These are phyloP conservation scores for Nannoperca australis DNA, from an alignment of 2,797 vertebrate species.

Conservation along the genomic window DNA sequence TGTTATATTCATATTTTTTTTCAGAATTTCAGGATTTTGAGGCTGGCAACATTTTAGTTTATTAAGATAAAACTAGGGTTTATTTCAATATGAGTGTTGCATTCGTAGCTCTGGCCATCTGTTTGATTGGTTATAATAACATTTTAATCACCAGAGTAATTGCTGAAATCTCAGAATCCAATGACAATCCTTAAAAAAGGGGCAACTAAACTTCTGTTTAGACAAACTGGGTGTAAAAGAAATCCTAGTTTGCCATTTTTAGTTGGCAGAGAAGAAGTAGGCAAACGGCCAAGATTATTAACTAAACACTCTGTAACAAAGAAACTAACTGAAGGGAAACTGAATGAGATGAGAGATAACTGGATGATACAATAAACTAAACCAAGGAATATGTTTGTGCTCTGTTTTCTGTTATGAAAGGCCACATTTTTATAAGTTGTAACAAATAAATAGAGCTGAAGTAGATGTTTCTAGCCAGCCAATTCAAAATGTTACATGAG, in stretches of 20 bases:
- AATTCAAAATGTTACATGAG: background rate
- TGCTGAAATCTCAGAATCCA: background rate
- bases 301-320: background rate
- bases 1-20: background rate
- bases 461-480: no score
- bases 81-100: background rate
- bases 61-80: background rate
- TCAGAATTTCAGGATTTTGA: background rate
- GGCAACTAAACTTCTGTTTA: background rate
- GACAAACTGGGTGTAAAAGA: background rate
- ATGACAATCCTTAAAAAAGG: background rate
- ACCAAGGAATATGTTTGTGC: background rate
- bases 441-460: background rate
- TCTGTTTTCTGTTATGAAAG: background rate
- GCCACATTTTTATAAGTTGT: background rate
- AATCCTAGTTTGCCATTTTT: background rate
- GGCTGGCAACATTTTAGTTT: background rate
- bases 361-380: conserved; percentile 11
- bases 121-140: background rate
- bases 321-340: conserved; percentile 9
- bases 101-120: background rate
- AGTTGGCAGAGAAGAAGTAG: background rate
- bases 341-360: conserved; percentile 6
- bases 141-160: background rate
- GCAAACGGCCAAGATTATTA: no score